Percentiles rank a stretch among this genome's conserved stretches.
These are phyloP conservation scores for Onychomys arenicola DNA, from an alignment of 2,797 vertebrate genomes.

Conservation along the genomic window DNA sequence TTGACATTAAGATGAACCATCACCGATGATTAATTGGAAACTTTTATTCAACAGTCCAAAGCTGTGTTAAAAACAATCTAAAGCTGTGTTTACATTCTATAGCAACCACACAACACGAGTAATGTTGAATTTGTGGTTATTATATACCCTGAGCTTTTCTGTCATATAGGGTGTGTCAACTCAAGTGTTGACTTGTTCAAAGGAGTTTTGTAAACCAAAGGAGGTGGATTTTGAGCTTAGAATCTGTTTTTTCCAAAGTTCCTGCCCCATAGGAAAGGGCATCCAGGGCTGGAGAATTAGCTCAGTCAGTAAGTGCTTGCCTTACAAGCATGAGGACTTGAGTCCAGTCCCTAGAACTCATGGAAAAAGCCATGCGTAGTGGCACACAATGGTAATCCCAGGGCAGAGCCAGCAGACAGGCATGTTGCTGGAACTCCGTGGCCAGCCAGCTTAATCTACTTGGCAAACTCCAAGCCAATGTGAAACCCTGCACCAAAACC, in stretches of 20 bases:
- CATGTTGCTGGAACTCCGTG: neutral
- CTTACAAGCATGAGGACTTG: neutral
- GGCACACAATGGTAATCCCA: neutral
- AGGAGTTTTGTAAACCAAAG: constrained; percentile 40
- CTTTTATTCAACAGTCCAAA: neutral
- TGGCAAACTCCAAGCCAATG: neutral
- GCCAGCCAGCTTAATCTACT: neutral
- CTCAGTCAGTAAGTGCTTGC: neutral
- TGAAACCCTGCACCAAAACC: neutral
- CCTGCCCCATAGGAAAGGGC: neutral
- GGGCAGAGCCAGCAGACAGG: no score
- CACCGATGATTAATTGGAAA: neutral
- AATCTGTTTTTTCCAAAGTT: neutral
- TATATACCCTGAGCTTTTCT: constrained; percentile 27
- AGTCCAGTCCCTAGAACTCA: neutral
- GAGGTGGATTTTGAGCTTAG: constrained; percentile 37
- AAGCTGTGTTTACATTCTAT: constrained; percentile 32
- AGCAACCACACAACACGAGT: neutral
- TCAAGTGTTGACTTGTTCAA: neutral
- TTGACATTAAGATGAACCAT: neutral
- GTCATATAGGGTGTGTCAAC: neutral
- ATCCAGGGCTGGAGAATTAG: neutral
- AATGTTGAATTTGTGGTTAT: constrained; percentile 7
- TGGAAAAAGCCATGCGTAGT: no score
- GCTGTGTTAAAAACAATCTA: neutral